These are phyloP conservation scores for Vultur gryphus DNA, from an alignment of 2,797 vertebrate species.

Conservation along the genomic window DNA sequence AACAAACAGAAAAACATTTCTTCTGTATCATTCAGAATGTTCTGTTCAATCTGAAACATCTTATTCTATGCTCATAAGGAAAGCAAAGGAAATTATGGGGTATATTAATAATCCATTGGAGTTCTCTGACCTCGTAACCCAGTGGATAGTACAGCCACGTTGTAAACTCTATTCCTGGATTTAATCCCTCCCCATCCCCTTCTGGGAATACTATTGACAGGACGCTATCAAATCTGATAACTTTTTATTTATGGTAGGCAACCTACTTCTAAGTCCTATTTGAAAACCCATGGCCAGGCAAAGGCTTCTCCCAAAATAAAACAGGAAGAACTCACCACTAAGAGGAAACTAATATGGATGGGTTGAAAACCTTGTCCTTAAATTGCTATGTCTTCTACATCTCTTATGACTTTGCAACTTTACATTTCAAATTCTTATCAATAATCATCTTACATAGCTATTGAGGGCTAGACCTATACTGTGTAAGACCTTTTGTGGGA, in stretches of 20 bases:
- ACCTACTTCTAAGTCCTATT: not conserved
- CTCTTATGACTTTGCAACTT: not conserved
- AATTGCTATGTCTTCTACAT: not conserved
- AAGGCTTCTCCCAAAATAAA: not conserved
- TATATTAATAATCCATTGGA: not conserved
- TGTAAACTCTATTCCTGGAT: not conserved
- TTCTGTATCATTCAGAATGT: not conserved
- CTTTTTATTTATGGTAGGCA: not conserved
- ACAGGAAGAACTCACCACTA: not conserved
- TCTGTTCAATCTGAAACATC: not conserved
- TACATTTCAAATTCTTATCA: not conserved
- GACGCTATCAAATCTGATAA: not conserved
- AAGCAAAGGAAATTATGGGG: not conserved
- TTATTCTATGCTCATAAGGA: not conserved
- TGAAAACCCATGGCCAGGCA: not conserved
- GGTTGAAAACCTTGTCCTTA: not conserved
- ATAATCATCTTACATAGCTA: not conserved
- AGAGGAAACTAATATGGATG: not conserved
- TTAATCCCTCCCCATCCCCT: not conserved
- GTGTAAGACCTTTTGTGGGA: not conserved
- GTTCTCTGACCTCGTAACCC: not conserved
- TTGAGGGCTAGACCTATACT: not conserved
- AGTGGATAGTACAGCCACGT: not conserved
- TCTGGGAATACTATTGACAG: not conserved
- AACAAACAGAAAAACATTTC: not conserved